phyloP scores from a whole-genome alignment of 2,888 invertebrate species.

The Melitaea athalia region DNA sequence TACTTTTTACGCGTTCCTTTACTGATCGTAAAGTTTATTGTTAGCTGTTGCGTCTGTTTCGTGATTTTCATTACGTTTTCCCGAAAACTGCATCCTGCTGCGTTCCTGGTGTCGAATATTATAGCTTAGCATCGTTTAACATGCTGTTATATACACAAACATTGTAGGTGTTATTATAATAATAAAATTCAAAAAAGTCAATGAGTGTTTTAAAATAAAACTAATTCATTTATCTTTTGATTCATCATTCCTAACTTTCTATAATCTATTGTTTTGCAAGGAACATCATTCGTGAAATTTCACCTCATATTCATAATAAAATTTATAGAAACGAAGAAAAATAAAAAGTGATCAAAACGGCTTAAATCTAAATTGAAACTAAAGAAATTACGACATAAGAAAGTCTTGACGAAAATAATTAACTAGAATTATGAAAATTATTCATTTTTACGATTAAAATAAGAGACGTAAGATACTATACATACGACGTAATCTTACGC shows the following conservation, averaged over 20 bases:
- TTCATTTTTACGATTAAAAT: neutral
- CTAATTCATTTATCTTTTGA: neutral
- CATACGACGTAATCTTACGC: slow-evolving; percentile 28
- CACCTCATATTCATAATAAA: neutral
- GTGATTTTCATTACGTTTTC: slow-evolving; percentile 37
- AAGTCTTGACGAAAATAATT: too few relatives aligned
- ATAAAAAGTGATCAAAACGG: too few relatives aligned
- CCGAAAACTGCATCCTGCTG: slow-evolving; percentile 30
- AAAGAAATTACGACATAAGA: too few relatives aligned
- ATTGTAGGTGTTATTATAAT: too few relatives aligned
- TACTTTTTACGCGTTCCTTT: slow-evolving; percentile 64
- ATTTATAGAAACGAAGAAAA: too few relatives aligned
- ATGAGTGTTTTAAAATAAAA: too few relatives aligned
- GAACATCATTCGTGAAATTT: neutral
- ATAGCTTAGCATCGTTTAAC: slow-evolving; percentile 13
- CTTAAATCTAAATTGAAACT: too few relatives aligned
- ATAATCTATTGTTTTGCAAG: neutral
- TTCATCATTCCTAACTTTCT: neutral
- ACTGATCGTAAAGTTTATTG: slow-evolving; percentile 64
- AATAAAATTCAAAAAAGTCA: too few relatives aligned
- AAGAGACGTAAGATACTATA: neutral
- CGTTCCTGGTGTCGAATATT: slow-evolving; percentile 4
- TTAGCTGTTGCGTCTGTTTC: slow-evolving; percentile 38
- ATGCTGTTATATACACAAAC: too few relatives aligned
- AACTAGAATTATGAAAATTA: neutral